These are phyloP conservation scores for Spialia ferax DNA, from an alignment of 2,888 invertebrate species.

Conservation along the genomic window DNA sequence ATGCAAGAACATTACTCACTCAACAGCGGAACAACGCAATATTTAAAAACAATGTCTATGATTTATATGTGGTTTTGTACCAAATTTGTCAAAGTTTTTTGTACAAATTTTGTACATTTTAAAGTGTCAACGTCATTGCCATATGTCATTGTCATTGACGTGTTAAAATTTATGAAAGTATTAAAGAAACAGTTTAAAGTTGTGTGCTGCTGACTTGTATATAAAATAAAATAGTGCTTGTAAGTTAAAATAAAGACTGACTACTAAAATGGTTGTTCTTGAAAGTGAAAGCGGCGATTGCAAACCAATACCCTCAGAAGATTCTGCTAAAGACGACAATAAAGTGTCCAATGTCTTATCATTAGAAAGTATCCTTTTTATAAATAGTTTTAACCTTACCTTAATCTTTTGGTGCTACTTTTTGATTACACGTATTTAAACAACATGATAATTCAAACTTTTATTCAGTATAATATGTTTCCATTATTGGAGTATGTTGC, in stretches of 20 bases:
- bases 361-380: slow-evolving; percentile 87
- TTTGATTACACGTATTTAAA: neutral
- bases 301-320: slow-evolving; percentile 63
- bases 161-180: neutral
- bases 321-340: slow-evolving; percentile 65
- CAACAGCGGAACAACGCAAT: too few species aligned
- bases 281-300: slow-evolving; percentile 74
- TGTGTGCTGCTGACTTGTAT: neutral
- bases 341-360: slow-evolving; percentile 73
- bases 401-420: neutral
- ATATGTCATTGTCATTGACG: neutral
- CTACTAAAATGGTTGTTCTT: slow-evolving; percentile 66
- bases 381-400: neutral
- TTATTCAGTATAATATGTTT: too few species aligned
- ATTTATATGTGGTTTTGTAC: too few species aligned
- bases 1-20: too few species aligned
- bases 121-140: too few species aligned
- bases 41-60: too few species aligned
- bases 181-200: too few species aligned
- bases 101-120: too few species aligned
- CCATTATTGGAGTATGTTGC: too few species aligned
- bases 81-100: too few species aligned
- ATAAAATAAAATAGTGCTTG: neutral
- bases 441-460: neutral
- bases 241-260: neutral